A percentile compares a stretch with the other conserved stretches of the same genome.
phyloP scores from a whole-genome alignment of 1,140 invertebrate species.

The Ceratina calcarata region DNA sequence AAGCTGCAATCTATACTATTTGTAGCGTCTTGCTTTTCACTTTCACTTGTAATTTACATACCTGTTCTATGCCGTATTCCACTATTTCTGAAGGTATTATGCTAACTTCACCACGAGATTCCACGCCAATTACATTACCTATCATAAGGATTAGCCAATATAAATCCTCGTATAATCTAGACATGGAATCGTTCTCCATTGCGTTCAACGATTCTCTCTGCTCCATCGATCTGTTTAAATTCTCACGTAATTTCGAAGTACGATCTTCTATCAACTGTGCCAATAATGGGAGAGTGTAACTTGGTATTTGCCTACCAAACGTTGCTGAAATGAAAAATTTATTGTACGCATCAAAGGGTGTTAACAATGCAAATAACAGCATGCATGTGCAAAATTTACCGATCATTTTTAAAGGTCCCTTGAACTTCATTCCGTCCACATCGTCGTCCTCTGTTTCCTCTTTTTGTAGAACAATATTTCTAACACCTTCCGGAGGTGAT shows the following conservation, averaged over 20 bases:
- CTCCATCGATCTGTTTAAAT: conserved; percentile 82
- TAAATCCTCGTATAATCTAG: conserved; percentile 90
- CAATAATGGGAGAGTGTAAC: conserved; percentile 82
- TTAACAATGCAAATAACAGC: neutral
- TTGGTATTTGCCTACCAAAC: conserved; percentile 80
- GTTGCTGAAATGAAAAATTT: conserved; percentile 64
- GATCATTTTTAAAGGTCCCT: conserved; percentile 86
- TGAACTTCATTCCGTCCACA: conserved; percentile 85
- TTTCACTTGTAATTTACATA: conserved; percentile 33
- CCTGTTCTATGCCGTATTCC: conserved; percentile 84
- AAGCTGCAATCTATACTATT: neutral
- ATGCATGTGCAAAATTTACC: conserved; percentile 76
- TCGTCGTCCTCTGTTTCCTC: conserved; percentile 87
- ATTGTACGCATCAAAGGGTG: neutral
- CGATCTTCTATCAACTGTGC: conserved; percentile 84
- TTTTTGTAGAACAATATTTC: conserved; percentile 78
- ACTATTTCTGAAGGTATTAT: conserved; percentile 90
- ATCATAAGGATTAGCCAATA: conserved; percentile 93
- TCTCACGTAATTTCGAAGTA: conserved; percentile 83
- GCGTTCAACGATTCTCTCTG: conserved; percentile 82
- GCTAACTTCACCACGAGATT: conserved; percentile 87
- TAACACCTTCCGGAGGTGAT: conserved; percentile 89
- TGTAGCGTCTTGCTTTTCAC: neutral
- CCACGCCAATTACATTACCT: conserved; percentile 87
- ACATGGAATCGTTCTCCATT: conserved; percentile 81